Percentiles rank a stretch among this genome's conserved stretches.
These are phyloP conservation scores for Eupithecia dodoneata DNA, from an alignment of 2,888 invertebrate genomes.

Conservation along the genomic window DNA sequence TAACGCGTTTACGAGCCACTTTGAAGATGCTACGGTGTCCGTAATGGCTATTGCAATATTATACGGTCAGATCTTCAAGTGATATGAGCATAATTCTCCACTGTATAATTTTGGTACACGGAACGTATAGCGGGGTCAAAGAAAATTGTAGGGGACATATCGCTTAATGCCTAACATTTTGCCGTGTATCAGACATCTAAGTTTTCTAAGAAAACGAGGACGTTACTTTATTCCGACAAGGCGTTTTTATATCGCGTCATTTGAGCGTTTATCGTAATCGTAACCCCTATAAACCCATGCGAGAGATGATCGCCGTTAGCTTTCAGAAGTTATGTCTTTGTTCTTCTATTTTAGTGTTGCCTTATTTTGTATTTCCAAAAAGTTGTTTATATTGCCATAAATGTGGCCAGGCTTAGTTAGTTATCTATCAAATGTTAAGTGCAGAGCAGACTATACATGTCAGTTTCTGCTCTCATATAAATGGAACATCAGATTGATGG, in stretches of 20 bases:
- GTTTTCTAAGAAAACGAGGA: constrained; percentile 69
- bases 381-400: constrained; percentile 15
- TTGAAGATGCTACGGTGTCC: constrained; percentile 78
- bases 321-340: constrained; percentile 37
- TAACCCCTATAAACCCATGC: constrained; percentile 51
- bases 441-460: constrained; percentile 34
- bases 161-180: constrained; percentile 66
- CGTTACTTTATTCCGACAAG: constrained; percentile 53
- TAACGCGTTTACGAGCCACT: constrained; percentile 81
- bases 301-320: constrained; percentile 53
- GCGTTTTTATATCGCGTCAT: constrained; percentile 53
- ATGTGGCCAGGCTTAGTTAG: constrained; percentile 3
- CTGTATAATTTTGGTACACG: constrained; percentile 76
- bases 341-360: constrained; percentile 31
- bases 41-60: constrained; percentile 82
- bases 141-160: constrained; percentile 70
- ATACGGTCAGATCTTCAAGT: constrained; percentile 76
- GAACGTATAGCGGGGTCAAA: constrained; percentile 75
- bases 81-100: constrained; percentile 77
- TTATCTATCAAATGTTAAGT: constrained; percentile 25
- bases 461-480: constrained; percentile 36
- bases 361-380: constrained; percentile 26
- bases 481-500: constrained; percentile 46
- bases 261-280: constrained; percentile 55
- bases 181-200: constrained; percentile 67